Conservation (phyloP, 2,888 invertebrate species). For the Blastobasis adustella region DNA sequence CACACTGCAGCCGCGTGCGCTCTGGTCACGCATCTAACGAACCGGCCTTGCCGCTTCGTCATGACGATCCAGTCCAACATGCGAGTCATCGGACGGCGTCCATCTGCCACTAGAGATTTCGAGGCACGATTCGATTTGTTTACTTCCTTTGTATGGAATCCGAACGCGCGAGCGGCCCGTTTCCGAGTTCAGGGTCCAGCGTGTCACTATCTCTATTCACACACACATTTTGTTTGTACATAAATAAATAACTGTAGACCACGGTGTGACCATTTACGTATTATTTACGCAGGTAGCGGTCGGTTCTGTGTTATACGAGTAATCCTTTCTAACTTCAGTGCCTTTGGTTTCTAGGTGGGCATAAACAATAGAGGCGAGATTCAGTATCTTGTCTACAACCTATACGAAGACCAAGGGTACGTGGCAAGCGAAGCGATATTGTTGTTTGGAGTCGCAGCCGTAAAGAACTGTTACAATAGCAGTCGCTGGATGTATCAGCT, state of each 20-base stretch:
- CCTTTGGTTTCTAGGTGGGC: slow-evolving; percentile 22
- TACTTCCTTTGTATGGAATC: no score
- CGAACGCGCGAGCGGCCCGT: no score
- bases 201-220: no score
- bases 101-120: slow-evolving; percentile 76
- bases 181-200: no score
- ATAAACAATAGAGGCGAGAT: slow-evolving; percentile 60
- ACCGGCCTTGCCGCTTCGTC: slow-evolving; percentile 81
- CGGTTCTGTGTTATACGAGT: no score
- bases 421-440: slow-evolving; percentile 31
- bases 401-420: slow-evolving; percentile 66
- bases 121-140: slow-evolving; percentile 54
- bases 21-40: slow-evolving; percentile 78
- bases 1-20: slow-evolving; percentile 79
- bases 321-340: no score
- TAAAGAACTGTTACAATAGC: slow-evolving; percentile 33
- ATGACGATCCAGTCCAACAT: slow-evolving; percentile 83
- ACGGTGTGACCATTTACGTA: no score
- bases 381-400: slow-evolving; percentile 57
- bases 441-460: slow-evolving; percentile 13
- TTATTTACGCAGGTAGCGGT: no score
- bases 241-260: no score
- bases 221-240: no score
- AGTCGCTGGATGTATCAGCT: slow-evolving; percentile 32
- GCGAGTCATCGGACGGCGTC: slow-evolving; percentile 80